Evolutionary conservation across 2,113 vertebrate genomes (phyloP), one percentile per base, ranked within the genome.

Genomic region (Vanacampus margaritifer): DNA sequence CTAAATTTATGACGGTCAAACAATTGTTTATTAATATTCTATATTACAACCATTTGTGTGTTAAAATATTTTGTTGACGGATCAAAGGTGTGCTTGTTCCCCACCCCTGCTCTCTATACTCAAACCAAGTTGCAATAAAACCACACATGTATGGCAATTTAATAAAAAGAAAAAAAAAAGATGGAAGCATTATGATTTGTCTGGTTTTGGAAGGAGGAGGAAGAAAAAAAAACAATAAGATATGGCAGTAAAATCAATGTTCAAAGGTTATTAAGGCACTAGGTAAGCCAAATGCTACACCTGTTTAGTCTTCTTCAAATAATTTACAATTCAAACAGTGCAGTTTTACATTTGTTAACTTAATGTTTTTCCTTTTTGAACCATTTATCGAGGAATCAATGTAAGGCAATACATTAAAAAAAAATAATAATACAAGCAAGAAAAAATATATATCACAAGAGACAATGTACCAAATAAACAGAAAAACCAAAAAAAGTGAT

Each of bases 321-420:
- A 97, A 98, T 95, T 98, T 98, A 98, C 93, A 96, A 93, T 95
- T 95, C 90, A 94, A 95, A 98, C 95, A 98, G 96, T 98, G 95
- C 96, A 98, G 90, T 91, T 95, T 95, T 92, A 95, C 93, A 94
- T 94, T 93, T 94, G 93, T 97, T 98, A 96, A 98, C 91, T 95
- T 97, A 96, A 94, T 90, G 94, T 93, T 93, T 57, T 66, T 92
- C 92, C 93, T 94, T 93, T 62, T 67, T 92, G 91, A 94, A 93
- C 92, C 93, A 93, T 91, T 94, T 95, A 92, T 89, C 88, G 88
- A 91, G 84, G 81, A 92, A 89, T 91, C 89, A 90, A 90, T 91
- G 92, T 93, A 97, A 95, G 94, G 95, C 95, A 95, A 95, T 93
- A 94, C 92, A 93, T 94, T 94, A 95, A 84, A 94, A 92, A 95